phyloP scores from a whole-genome alignment of 1,140 invertebrate genomes.

The Plutomurus gul region DNA sequence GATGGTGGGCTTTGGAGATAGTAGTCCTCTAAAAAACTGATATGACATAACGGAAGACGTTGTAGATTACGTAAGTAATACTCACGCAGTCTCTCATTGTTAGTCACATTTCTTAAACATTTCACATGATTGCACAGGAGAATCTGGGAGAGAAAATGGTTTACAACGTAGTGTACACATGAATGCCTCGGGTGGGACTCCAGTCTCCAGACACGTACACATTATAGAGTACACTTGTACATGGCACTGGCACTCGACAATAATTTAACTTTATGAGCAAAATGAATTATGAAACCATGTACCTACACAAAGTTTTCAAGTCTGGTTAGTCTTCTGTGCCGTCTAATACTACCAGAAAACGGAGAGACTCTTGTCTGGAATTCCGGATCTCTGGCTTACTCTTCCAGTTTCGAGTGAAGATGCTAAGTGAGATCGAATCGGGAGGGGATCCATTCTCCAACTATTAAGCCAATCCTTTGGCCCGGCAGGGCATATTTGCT shows the following conservation, averaged over 20 bases:
- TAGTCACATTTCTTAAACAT: not conserved
- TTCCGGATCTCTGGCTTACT: conserved; percentile 25
- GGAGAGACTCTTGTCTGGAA: conserved; percentile 19
- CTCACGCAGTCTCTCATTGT: not conserved
- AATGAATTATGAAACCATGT: conserved; percentile 38
- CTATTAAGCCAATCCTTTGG: not conserved
- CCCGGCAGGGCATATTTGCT: conserved; percentile 2
- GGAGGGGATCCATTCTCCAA: conserved; percentile 27
- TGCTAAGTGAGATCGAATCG: conserved; percentile 34
- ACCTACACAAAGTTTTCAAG: not conserved
- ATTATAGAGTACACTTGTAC: not conserved
- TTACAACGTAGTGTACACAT: not conserved
- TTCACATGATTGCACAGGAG: not conserved
- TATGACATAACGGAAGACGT: conserved; percentile 5
- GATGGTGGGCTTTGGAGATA: not conserved
- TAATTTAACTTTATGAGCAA: conserved; percentile 41
- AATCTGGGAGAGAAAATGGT: too few relatives aligned
- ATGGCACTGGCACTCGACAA: too few relatives aligned
- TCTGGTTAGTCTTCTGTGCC: not conserved
- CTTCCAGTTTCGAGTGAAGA: conserved; percentile 21
- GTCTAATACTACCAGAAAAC: not conserved
- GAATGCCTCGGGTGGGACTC: too few relatives aligned
- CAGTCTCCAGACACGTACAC: too few relatives aligned
- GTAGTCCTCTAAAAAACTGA: not conserved
- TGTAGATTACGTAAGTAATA: not conserved